Evolutionary conservation across 1,140 invertebrate species (phyloP), one percentile per base, ranked within the genome.

Genomic region (Sarcophaga bullata): DNA sequence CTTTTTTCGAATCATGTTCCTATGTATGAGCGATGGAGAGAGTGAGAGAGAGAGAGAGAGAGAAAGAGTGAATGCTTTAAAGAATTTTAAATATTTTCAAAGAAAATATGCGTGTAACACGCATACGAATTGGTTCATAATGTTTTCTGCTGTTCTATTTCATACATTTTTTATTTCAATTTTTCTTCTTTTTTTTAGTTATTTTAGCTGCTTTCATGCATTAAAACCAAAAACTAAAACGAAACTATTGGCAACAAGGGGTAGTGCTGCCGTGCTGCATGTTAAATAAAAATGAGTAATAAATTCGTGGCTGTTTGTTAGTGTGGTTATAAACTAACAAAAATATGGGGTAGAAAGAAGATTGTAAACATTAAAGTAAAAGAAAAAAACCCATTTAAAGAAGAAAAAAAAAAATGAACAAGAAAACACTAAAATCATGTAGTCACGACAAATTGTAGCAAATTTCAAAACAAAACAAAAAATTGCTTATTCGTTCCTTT

Each of bases 361-460:
- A 37, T 37, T 37, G 25, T 37, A 72, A 19, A 72, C 8, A 72
- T 9, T 25, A 72, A 25, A 8, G 17, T 25, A 72, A 15, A 62
- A 62, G 1, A 62, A 17, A 25, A 72, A 72, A 72, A 19, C 58
- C n/a, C 62, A 19, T 25, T 4, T 10, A 7, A 62, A 15, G 19
- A 6, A 73, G 10, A 73, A 46, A 48, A 75, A 73, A 49, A 17
- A 15, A 49, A 49, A 49, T 6, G 15, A 73, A 73, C 7, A 73
- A 37, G 15, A 73, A 37, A 73, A 73, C 73, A 17, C 73, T 25
- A 19, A 78, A 78, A 78, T 52, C 75, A 78, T 78, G 75, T 78
- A 78, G 75, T 78, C 75, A 78, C 75, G 75, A 78, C 75, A 78
- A 78, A 78, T 78, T 78, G 75, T 78, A 19, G 75, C 75, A 78